A percentile compares a stretch with the other conserved stretches of the same genome.
These are phyloP conservation scores for Tinamus major DNA, from an alignment of 2,797 vertebrate species.

Conservation along the genomic window DNA sequence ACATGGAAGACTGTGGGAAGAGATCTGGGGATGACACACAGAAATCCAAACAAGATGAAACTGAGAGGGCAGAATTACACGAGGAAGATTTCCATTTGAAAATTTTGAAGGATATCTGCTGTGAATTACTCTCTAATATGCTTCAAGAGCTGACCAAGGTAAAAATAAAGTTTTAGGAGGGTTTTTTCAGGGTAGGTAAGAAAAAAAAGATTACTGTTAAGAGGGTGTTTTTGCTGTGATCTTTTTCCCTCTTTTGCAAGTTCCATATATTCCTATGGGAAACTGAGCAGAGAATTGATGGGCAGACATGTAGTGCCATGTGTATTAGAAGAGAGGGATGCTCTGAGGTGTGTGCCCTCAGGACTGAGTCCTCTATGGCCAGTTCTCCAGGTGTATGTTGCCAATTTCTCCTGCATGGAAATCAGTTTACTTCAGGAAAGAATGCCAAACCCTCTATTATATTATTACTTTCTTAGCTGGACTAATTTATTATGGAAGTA, in stretches of 20 bases:
- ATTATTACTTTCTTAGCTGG: not conserved
- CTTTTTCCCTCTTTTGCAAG: not conserved
- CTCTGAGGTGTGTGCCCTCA: not conserved
- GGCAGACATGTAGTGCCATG: not conserved
- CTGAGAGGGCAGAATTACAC: constrained; percentile 32
- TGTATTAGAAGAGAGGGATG: not conserved
- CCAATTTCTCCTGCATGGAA: not conserved
- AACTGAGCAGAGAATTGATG: not conserved
- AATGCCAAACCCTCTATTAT: not conserved
- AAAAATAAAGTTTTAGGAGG: constrained; percentile 2
- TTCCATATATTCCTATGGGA: not conserved
- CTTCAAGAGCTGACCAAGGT: constrained; percentile 87
- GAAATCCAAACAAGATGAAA: constrained; percentile 55
- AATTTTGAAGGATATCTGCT: constrained; percentile 87
- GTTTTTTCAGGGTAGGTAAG: not conserved
- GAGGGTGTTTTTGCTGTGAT: not conserved
- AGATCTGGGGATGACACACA: constrained; percentile 59
- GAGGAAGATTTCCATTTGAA: constrained; percentile 85
- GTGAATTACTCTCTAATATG: constrained; percentile 91
- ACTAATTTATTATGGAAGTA: not conserved
- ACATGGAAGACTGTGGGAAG: constrained; percentile 81
- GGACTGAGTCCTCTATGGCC: not conserved
- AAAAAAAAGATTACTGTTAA: not conserved
- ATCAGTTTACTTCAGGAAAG: not conserved
- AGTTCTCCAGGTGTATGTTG: not conserved